phyloP scores from a whole-genome alignment of 2,113 vertebrate genomes.

The Mobula hypostoma region DNA sequence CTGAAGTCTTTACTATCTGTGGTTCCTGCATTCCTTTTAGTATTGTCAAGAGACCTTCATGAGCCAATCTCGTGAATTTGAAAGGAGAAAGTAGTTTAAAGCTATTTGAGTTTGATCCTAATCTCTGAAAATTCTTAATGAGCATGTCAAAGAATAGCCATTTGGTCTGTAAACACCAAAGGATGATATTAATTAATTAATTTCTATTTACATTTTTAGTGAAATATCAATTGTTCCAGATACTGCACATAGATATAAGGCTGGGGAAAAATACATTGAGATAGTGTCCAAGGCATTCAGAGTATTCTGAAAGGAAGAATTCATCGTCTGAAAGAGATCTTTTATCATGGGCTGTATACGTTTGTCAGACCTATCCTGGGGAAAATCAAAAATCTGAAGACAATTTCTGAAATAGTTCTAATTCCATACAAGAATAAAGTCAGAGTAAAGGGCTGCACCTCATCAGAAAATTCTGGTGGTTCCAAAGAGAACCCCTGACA shows the following conservation, averaged over 20 bases:
- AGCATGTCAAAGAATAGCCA: background rate
- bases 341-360: background rate
- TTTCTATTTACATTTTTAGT: background rate
- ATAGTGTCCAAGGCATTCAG: background rate
- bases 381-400: background rate
- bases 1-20: background rate
- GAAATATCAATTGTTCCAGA: background rate
- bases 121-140: background rate
- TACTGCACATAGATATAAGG: background rate
- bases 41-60: background rate
- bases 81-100: background rate
- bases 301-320: background rate
- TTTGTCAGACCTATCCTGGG: background rate
- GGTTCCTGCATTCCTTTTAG: background rate
- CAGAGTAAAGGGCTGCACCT: background rate
- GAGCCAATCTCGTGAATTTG: background rate
- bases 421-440: background rate
- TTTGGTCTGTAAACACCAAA: background rate
- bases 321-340: background rate
- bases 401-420: background rate
- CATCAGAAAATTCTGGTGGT: no score
- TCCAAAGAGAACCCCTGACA: no score
- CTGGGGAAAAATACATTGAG: background rate
- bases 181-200: background rate
- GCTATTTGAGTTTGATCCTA: background rate